Conservation (phyloP, 2,888 invertebrate genomes). For the Nomada flava region DNA sequence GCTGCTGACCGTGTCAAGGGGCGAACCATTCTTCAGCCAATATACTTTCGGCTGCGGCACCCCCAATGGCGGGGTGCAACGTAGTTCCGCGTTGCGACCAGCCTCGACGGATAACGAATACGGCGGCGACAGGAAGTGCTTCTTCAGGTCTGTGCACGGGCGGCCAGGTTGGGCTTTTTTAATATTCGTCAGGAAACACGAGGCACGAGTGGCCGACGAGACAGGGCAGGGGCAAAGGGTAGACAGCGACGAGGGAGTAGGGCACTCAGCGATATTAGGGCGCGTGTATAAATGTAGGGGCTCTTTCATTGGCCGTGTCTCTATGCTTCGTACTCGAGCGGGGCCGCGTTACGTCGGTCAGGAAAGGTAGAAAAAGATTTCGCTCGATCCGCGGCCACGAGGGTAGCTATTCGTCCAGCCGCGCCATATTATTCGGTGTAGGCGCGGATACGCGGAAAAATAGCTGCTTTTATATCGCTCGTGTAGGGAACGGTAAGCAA, state of each 20-base stretch:
- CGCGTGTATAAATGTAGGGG: constrained; percentile 73
- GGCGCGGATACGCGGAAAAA: constrained; percentile 54
- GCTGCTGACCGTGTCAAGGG: constrained; percentile 88
- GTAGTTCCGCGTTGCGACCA: constrained; percentile 92
- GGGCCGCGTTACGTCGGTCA: constrained; percentile 3
- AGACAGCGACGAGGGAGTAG: constrained; percentile 53
- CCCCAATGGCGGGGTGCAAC: constrained; percentile 94
- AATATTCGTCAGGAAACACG: constrained; percentile 56
- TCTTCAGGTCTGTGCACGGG: constrained; percentile 90
- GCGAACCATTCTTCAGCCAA: constrained; percentile 92
- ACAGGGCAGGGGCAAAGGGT: constrained; percentile 5
- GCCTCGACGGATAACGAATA: constrained; percentile 91
- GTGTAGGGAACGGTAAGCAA: constrained; percentile 35
- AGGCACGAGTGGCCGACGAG: constrained; percentile 46
- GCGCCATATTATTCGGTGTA: constrained; percentile 62
- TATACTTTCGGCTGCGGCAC: constrained; percentile 92
- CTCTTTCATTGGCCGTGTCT: constrained; percentile 70
- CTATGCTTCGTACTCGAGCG: constrained; percentile 34
- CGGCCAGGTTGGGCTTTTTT: constrained; percentile 34
- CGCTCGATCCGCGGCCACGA: constrained; percentile 51
- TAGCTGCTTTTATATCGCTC: constrained; percentile 63
- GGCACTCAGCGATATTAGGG: constrained; percentile 79
- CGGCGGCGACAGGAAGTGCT: constrained; percentile 93
- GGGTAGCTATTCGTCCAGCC: constrained; percentile 63
- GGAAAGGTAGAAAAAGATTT: constrained; percentile 66